Conservation (phyloP, 2,888 invertebrate genomes). For the Nudaria mundana region DNA sequence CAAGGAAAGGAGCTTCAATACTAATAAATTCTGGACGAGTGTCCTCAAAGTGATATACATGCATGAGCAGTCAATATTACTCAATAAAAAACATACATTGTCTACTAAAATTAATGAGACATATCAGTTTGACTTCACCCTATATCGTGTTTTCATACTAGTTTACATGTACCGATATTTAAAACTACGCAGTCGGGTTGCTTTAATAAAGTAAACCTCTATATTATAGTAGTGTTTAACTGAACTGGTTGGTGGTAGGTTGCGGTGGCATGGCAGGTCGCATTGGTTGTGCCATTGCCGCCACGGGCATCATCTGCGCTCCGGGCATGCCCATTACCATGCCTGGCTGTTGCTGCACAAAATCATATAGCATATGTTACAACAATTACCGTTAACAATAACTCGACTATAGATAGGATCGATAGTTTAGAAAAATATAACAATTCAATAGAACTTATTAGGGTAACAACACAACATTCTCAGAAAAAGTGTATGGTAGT, state of each 20-base stretch:
- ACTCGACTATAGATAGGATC: not conserved
- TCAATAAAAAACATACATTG: too few species aligned
- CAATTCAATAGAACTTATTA: constrained; percentile 6
- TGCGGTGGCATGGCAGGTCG: constrained; percentile 66
- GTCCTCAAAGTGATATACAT: too few species aligned
- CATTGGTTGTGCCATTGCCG: constrained; percentile 62
- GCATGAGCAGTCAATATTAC: too few species aligned
- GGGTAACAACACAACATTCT: constrained; percentile 30
- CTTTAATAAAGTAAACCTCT: constrained; percentile 30
- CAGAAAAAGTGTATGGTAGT: constrained; percentile 31
- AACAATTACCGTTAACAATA: not conserved
- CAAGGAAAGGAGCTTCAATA: too few species aligned
- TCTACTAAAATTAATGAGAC: constrained; percentile 28
- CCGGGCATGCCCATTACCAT: constrained; percentile 75
- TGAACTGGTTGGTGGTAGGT: constrained; percentile 69
- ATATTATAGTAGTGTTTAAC: constrained; percentile 50
- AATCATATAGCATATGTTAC: constrained; percentile 6
- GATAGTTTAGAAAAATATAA: not conserved
- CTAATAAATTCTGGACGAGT: too few species aligned
- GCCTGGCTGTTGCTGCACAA: constrained; percentile 70
- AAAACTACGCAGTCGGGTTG: constrained; percentile 29
- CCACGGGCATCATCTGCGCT: constrained; percentile 64
- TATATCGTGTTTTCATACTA: constrained; percentile 6
- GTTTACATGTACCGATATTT: constrained; percentile 11
- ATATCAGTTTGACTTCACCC: too few species aligned